Conservation (phyloP, 2,888 invertebrate genomes). For the Lasioglossum lativentre region DNA sequence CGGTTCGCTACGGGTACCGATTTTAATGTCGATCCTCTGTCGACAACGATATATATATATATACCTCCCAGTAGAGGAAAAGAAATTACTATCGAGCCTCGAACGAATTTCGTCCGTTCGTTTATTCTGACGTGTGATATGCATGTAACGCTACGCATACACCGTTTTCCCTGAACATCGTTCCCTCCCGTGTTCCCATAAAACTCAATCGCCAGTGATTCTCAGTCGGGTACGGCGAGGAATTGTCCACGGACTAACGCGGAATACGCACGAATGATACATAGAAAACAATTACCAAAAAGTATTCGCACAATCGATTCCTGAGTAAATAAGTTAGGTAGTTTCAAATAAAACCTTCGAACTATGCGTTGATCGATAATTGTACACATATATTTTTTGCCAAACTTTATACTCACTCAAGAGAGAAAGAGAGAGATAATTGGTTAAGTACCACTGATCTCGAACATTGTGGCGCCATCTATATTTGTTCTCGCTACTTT, state of each 20-base stretch:
- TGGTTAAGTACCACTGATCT: not conserved
- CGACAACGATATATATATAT: no score
- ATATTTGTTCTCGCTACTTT: not conserved
- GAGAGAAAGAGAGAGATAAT: not conserved
- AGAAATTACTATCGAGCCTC: conserved; percentile 9
- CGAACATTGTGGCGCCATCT: not conserved
- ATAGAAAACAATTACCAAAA: not conserved
- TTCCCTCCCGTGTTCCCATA: conserved; percentile 14
- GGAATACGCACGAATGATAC: not conserved
- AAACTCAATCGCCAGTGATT: conserved; percentile 28
- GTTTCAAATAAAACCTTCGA: not conserved
- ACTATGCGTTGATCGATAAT: not conserved
- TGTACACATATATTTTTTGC: not conserved
- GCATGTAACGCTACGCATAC: conserved; percentile 16
- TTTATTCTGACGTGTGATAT: conserved; percentile 29
- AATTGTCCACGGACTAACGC: not conserved
- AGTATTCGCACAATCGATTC: not conserved
- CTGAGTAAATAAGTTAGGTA: not conserved
- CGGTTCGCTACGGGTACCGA: not conserved
- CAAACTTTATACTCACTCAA: not conserved
- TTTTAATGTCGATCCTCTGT: not conserved
- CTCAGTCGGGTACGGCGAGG: not conserved
- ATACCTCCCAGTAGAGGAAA: not conserved
- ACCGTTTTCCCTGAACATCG: conserved; percentile 44
- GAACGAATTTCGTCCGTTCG: conserved; percentile 26